Evolutionary conservation across 2,888 invertebrate genomes (phyloP), one percentile per base, ranked within the genome.

Genomic region (Argyresthia albistria): DNA sequence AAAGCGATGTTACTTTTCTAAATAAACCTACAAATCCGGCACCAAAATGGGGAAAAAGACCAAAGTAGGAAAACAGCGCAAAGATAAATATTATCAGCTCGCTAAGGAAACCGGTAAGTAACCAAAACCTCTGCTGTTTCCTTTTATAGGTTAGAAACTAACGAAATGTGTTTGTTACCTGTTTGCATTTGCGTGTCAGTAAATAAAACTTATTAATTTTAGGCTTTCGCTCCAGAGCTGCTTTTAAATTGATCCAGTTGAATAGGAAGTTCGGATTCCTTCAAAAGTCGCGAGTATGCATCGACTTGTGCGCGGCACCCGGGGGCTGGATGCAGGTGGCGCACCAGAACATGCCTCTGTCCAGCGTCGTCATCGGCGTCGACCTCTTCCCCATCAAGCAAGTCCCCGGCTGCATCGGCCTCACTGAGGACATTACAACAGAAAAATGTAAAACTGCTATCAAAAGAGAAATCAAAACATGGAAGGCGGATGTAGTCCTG

Each of bases 241-340:
- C 99, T n/a, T 99, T 99, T 84, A 99, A 99, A 74, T 91, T 99
- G 62, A 96, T 99, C 58, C 99, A 99, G 73, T 79, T 99, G 51
- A 99, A 99, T 82, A 90, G 98, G 58, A 98, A 98, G 76, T 99
- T 96, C 84, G 96, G 97, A 52, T 99, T 99, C 79, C 88, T 99
- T 7, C 97, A 99, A 89, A 95, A 93, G 70, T 96, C 98, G 0
- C 91, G 96, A 89, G 98, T 99, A 89, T 95, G 97, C 62, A 92
- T 99, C 67, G 99, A 99, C 90, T 88, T 99, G 57, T 99, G 99
- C 84, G 99, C 99, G 11, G 99, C 99, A 1, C 99, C 99, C 0
- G 99, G 99, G 69, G 98, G 98, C 63, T 99, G 99, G 99, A 96
- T 99, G 93, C 99, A 97, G 83, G 99, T 99, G 52, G 99, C 98